A percentile compares a stretch with the other conserved stretches of the same genome.
Evolutionary conservation across 92 coral and sea anemone species (phyloP).

Genomic region (Anthopleura xanthogrammica): DNA sequence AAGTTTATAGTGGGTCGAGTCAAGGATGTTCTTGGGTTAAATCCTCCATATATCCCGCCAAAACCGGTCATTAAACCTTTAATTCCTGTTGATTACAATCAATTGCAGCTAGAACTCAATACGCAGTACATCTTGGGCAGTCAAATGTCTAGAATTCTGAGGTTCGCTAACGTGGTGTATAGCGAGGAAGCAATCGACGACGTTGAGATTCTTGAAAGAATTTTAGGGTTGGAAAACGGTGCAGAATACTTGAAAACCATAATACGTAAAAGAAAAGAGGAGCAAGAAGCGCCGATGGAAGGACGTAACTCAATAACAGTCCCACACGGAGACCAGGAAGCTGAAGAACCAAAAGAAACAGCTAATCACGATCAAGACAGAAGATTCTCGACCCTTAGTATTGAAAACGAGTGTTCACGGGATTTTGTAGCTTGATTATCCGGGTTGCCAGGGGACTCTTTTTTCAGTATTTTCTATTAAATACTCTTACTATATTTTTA

Average conservation of each 20-base stretch:
- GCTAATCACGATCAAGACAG: not conserved
- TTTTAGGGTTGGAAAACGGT: constrained; percentile 12
- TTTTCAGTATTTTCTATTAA: no score
- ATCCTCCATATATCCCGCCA: constrained; percentile 68
- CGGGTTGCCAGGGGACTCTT: no score
- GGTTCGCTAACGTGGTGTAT: constrained; percentile 44
- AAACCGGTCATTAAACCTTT: constrained; percentile 43
- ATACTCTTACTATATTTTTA: no score
- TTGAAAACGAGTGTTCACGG: constrained; percentile 16
- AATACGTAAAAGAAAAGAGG: constrained; percentile 3
- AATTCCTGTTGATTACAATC: constrained; percentile 33
- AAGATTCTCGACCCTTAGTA: not conserved
- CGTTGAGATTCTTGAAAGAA: constrained; percentile 18
- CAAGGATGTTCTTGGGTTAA: constrained; percentile 49
- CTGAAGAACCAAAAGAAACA: not conserved
- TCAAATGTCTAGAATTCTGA: constrained; percentile 41
- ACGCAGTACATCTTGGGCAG: constrained; percentile 47
- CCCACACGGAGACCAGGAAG: not conserved
- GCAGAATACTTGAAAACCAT: constrained; percentile 12
- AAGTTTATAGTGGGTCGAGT: constrained; percentile 31
- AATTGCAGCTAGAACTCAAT: constrained; percentile 47
- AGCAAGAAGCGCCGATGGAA: not conserved
- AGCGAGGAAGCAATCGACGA: constrained; percentile 55
- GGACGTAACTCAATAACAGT: not conserved
- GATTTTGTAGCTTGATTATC: constrained; percentile 1